Evolutionary conservation across 2,888 invertebrate species (phyloP), one percentile per base, ranked within the genome.

Genomic region (Pimpla rufipes): DNA sequence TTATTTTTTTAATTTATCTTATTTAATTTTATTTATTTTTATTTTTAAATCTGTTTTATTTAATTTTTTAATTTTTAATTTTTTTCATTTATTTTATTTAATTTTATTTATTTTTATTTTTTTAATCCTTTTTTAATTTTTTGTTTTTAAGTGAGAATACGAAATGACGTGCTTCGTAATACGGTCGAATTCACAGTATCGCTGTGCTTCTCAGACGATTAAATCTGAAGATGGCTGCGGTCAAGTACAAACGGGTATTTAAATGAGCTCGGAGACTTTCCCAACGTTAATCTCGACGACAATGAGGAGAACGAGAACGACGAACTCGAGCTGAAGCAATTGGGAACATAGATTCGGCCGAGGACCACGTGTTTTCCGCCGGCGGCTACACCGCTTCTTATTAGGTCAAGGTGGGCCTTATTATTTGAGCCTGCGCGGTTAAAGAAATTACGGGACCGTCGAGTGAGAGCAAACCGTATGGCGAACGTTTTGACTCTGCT

Each of bases 321-420:
- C n/a, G 21, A 73, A 50, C 45, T 10, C 18, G n/a, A 64, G 11
- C 55, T 55, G 70, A 35, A 45, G 37, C 18, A n/a, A 37, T 78
- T 59, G 16, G 40, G 16, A 50, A 10, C 45, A 55, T 64, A 50
- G 35, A 81, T 77, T 81, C 50, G 73, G 59, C 45, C 68, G 68
- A 35, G 42, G 42, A 73, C 13, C 35, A 50, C 57, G 45, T 59
- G 59, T 68, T 78, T 55, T 40, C n/a, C 50, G 11, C 57, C 13
- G 45, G 35, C 23, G 35, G 59, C 23, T 16, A 35, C 59, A 70
- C 68, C 73, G 68, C 78, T 66, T 11, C n/a, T 29, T 40, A 71
- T 59, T 70, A 42, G 78, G 81, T 82, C 78, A 78, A 78, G 81
- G 81, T 81, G 68, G 45, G n/a, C 21, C 42, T 47, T 52, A 52